phyloP scores from a whole-genome alignment of 2,888 invertebrate species.

The Chloromyia formosa region DNA sequence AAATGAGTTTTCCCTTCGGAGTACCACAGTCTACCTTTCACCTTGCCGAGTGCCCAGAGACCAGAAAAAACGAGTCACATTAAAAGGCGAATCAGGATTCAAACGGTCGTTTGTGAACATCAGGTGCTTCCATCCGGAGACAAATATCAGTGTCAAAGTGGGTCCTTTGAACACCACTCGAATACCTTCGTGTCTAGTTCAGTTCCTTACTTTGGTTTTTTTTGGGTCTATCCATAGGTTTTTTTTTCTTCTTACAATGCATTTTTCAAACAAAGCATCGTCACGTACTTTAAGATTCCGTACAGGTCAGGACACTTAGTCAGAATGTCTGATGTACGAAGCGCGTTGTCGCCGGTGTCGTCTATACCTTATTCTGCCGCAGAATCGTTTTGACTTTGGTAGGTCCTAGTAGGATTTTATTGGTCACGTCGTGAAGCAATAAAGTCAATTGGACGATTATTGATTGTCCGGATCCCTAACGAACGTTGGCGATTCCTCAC shows the following conservation, averaged over 20 bases:
- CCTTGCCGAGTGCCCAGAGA: too few relatives aligned
- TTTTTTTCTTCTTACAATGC: conserved; percentile 7
- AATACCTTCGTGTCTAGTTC: background rate
- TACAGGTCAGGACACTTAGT: conserved; percentile 23
- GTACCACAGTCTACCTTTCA: too few relatives aligned
- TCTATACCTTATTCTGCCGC: background rate
- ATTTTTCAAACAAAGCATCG: conserved; percentile 28
- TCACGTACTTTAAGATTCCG: conserved; percentile 30
- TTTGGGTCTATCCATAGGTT: background rate
- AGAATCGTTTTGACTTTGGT: background rate
- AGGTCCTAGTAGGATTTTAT: conserved; percentile 34
- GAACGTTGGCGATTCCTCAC: conserved; percentile 38
- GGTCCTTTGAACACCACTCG: background rate
- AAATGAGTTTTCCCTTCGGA: too few relatives aligned
- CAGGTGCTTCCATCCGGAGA: conserved; percentile 19
- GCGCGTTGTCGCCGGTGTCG: background rate
- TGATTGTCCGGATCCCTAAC: conserved; percentile 42
- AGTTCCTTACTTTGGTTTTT: too few relatives aligned
- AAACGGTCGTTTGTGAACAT: conserved; percentile 24
- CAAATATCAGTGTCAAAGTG: conserved; percentile 1
- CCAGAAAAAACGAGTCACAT: background rate
- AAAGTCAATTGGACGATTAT: conserved; percentile 43
- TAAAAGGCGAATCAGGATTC: background rate
- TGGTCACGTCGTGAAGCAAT: conserved; percentile 42
- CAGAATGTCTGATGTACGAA: conserved; percentile 3